phyloP scores from a whole-genome alignment of 2,888 invertebrate genomes.

The Spilosoma lubricipeda region DNA sequence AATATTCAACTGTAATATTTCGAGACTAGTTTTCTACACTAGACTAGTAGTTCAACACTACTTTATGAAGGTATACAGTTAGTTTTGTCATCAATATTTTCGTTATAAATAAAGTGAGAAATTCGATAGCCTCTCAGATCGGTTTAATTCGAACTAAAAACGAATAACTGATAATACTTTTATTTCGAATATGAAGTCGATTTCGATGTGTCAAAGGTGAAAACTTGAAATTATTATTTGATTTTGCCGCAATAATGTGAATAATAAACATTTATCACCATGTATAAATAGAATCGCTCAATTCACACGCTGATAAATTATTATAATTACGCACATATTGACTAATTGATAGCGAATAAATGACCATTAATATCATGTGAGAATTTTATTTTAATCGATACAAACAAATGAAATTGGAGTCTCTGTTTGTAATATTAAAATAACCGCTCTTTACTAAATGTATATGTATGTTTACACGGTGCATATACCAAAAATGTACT shows the following conservation, averaged over 20 bases:
- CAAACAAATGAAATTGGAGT: too few species aligned
- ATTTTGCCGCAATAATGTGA: too few species aligned
- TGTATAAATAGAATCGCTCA: not conserved
- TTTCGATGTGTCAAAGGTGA: not conserved
- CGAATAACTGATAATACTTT: not conserved
- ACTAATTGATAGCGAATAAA: not conserved
- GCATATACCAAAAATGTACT: too few species aligned
- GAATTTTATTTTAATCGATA: not conserved
- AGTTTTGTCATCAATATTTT: not conserved
- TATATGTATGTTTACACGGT: too few species aligned
- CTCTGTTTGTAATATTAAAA: too few species aligned
- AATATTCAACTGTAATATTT: too few species aligned
- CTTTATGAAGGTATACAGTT: not conserved
- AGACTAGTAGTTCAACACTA: too few species aligned
- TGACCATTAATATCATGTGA: not conserved
- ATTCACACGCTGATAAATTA: slow-evolving; percentile 9
- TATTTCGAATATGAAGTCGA: not conserved
- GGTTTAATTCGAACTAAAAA: not conserved
- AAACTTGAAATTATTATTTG: too few species aligned
- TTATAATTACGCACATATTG: not conserved
- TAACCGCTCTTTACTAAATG: too few species aligned
- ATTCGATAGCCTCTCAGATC: not conserved
- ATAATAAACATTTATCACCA: not conserved
- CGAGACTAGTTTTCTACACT: too few species aligned
- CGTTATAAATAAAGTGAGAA: not conserved